Evolutionary conservation across 2,888 invertebrate species (phyloP), one percentile per base, ranked within the genome.

Genomic region (Protonemura montana): DNA sequence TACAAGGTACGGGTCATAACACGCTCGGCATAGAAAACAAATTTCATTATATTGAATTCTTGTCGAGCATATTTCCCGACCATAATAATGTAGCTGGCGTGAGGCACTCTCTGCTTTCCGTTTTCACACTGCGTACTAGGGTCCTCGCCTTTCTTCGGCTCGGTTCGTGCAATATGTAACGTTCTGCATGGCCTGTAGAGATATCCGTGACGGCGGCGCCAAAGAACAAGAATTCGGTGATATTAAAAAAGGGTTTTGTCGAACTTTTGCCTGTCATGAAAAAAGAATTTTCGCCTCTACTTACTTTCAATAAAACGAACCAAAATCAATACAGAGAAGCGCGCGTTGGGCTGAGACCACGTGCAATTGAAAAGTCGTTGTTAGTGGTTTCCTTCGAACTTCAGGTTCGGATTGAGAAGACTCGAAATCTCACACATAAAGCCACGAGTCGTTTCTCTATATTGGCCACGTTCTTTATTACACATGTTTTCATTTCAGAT

Each of bases 191-290:
- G 59, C 21, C 59, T 59, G 59, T 59, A 59, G 59, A 59, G 59
- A 59, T 78, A 26, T 28, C 78, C 78, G 78, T 78, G 26, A 28
- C 78, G n/a, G 26, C 26, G 78, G 78, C 26, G 16, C 7, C 7
- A 7, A 78, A 28, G 28, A 27, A 78, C 78, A 78, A 78, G 78
- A 78, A 78, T 78, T 78, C 78, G 78, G 28, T 28, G 78, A 78
- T 78, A 78, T 78, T 78, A 78, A 78, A 78, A 78, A 78, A 78
- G 78, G 28, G 28, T 27, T 28, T 78, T 78, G 78, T 78, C 28
- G 78, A 78, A 27, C 28, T 78, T 77, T 78, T 78, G 26, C 78
- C 16, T 78, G 27, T 78, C 78, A 28, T 28, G 78, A 78, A 78
- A 28, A 78, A 26, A 78, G 27, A 78, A 78, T 27, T 26, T 78